These are phyloP conservation scores for Nymphalis io DNA, from an alignment of 1,140 invertebrate genomes.

Conservation along the genomic window DNA sequence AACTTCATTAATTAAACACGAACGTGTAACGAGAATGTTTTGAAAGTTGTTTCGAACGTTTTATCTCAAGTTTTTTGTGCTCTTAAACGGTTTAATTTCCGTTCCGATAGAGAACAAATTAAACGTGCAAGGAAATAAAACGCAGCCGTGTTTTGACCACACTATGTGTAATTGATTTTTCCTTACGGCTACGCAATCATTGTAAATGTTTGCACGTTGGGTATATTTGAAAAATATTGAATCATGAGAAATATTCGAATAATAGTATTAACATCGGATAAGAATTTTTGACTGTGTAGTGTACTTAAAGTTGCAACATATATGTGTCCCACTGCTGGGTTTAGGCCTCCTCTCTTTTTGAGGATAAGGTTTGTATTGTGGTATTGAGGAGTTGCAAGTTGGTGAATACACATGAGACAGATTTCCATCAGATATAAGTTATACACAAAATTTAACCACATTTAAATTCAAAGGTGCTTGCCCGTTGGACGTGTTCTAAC, in stretches of 20 bases:
- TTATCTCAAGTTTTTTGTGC: conserved; percentile 11
- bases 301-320: neutral
- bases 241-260: neutral
- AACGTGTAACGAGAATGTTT: conserved; percentile 6
- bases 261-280: neutral
- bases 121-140: conserved; percentile 33
- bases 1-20: conserved; percentile 14
- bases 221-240: neutral
- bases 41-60: conserved; percentile 26
- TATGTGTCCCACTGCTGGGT: no score
- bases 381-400: no score
- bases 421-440: no score
- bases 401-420: no score
- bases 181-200: neutral
- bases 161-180: conserved; percentile 31
- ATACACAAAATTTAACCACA: no score
- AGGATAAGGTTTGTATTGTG: no score
- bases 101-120: conserved; percentile 21
- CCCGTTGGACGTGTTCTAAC: no score
- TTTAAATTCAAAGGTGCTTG: no score
- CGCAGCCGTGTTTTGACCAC: conserved; percentile 26
- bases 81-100: conserved; percentile 28
- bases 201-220: neutral
- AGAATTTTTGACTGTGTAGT: neutral
- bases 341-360: no score